phyloP scores from a whole-genome alignment of 2,797 vertebrate genomes.

The Adelosebastes latens region DNA sequence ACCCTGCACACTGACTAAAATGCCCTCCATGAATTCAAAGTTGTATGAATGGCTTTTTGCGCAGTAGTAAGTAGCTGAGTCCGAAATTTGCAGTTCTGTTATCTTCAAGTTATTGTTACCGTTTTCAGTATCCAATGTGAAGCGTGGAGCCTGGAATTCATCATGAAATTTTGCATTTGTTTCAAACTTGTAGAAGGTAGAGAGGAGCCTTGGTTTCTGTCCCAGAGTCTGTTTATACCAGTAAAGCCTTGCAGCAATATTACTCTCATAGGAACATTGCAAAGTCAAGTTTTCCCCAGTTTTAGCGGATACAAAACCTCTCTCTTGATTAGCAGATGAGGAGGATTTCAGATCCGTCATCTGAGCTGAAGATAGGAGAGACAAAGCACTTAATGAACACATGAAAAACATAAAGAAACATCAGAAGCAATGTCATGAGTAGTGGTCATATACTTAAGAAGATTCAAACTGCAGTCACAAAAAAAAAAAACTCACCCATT shows the following conservation, averaged over 20 bases:
- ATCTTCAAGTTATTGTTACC: not conserved
- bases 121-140: not conserved
- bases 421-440: not conserved
- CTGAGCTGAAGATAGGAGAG: not conserved
- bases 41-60: not conserved
- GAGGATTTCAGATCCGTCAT: not conserved
- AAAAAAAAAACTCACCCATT: constrained; percentile 25
- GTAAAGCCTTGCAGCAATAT: not conserved
- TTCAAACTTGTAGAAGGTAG: not conserved
- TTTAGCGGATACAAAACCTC: not conserved
- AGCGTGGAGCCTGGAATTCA: constrained; percentile 19
- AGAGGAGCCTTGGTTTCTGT: constrained; percentile 3
- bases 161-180: not conserved
- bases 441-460: not conserved
- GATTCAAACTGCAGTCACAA: not conserved
- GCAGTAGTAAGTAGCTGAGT: constrained; percentile 56
- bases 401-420: not conserved
- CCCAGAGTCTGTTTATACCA: constrained; percentile 25
- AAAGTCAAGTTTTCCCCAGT: not conserved
- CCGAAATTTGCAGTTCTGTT: not conserved
- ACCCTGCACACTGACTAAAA: not conserved
- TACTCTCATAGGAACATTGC: not conserved
- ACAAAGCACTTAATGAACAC: not conserved
- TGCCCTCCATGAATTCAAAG: not conserved
- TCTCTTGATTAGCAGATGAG: not conserved